These are phyloP conservation scores for Euwallacea similis DNA, from an alignment of 1,140 invertebrate genomes.

Conservation along the genomic window DNA sequence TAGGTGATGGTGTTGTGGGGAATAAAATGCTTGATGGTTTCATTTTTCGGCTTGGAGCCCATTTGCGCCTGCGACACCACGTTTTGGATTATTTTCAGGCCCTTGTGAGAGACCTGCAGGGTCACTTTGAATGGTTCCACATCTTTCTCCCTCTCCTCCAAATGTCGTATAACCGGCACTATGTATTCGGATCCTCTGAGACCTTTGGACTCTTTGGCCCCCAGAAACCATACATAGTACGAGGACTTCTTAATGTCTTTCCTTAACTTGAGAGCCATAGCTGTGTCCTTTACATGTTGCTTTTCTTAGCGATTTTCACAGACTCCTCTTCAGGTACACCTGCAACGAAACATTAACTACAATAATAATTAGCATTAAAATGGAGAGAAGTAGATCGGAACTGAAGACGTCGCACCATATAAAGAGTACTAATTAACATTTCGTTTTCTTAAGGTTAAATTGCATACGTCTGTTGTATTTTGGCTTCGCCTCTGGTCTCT, in stretches of 20 bases:
- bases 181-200: conserved; percentile 80
- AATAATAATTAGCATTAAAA: neutral
- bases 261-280: conserved; percentile 69
- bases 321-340: neutral
- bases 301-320: too few species aligned
- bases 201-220: conserved; percentile 90
- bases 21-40: conserved; percentile 89
- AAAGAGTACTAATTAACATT: too few species aligned
- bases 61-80: conserved; percentile 60
- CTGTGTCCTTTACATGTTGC: conserved; percentile 18
- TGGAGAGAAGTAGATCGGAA: neutral
- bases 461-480: too few species aligned
- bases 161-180: conserved; percentile 78
- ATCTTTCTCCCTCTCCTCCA: conserved; percentile 81
- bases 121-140: conserved; percentile 91
- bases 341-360: neutral
- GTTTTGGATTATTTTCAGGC: conserved; percentile 90
- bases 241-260: conserved; percentile 93
- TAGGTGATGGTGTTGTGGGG: conserved; percentile 91
- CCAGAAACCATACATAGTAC: conserved; percentile 98
- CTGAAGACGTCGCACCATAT: neutral
- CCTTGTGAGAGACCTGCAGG: conserved; percentile 86
- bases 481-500: too few species aligned
- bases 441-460: too few species aligned
- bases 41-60: conserved; percentile 63